Percentiles rank a stretch among this genome's conserved stretches.
Evolutionary conservation across 2,888 invertebrate genomes (phyloP).

Genomic region (Drosophila nigritarsus): DNA sequence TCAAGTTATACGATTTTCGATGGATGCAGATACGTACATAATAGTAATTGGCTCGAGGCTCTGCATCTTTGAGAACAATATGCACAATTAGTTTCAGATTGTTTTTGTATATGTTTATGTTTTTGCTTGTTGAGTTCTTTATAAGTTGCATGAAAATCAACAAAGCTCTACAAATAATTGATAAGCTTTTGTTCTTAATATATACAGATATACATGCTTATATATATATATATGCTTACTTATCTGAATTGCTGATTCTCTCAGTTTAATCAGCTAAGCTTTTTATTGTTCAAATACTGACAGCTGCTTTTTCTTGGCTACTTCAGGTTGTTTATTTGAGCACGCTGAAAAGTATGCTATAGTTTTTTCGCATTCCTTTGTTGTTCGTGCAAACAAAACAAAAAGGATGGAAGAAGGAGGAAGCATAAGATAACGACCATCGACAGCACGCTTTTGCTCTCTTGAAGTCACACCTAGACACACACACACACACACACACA

Average conservation of each 20-base stretch:
- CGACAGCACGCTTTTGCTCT: constrained; percentile 4
- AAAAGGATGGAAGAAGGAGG: not conserved
- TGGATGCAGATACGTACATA: not conserved
- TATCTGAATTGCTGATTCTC: not conserved
- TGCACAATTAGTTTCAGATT: not conserved
- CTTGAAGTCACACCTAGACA: constrained; percentile 36
- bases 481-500: constrained; percentile 19
- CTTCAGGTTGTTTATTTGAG: not conserved
- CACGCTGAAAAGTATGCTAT: constrained; percentile 36
- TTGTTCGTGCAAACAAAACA: constrained; percentile 1
- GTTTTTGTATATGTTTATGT: not conserved
- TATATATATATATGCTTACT: not conserved
- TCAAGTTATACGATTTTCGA: not conserved
- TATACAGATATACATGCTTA: not conserved
- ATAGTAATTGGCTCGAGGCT: not conserved
- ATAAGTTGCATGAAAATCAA: not conserved
- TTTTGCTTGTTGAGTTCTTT: not conserved
- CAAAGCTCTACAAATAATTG: not conserved
- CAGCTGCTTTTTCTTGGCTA: constrained; percentile 20
- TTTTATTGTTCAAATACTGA: constrained; percentile 2
- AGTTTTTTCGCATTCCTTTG: constrained; percentile 9
- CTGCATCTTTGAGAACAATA: not conserved
- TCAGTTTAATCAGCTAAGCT: not conserved
- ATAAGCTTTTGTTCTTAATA: not conserved
- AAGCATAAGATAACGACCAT: constrained; percentile 18